Evolutionary conservation across 30 jellyfish, hydroid and myxozoan species (phyloP).

Genomic region (Chrysaora quinquecirrha): DNA sequence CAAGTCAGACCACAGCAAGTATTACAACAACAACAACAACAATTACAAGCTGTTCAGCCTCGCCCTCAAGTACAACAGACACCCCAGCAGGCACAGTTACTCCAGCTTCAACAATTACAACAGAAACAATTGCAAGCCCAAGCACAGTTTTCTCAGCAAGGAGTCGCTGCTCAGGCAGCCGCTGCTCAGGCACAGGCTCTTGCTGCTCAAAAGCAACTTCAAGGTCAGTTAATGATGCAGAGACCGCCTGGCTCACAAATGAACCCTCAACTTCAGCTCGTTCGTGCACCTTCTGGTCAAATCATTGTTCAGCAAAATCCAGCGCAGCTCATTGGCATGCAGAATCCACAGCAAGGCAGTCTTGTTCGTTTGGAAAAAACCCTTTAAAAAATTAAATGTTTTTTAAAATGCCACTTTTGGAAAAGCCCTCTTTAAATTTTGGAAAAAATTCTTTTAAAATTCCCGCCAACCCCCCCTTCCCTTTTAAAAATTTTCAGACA

Average conservation of each 20-base stretch:
- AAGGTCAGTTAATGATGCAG: background rate
- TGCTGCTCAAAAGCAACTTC: background rate
- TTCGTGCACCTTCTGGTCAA: slow-evolving; percentile 6
- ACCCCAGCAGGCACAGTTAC: background rate
- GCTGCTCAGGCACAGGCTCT: background rate
- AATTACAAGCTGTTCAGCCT: background rate
- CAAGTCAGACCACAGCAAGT: slow-evolving; percentile 9
- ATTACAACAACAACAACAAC: slow-evolving; percentile 8
- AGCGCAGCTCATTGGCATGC: background rate
- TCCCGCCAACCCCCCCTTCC: too few relatives aligned
- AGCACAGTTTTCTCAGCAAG: background rate
- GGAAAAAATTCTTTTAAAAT: too few relatives aligned
- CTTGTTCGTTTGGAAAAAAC: too few relatives aligned
- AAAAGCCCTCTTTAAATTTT: too few relatives aligned
- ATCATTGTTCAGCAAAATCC: background rate
- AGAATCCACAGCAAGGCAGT: background rate
- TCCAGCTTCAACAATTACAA: background rate
- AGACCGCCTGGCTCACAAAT: background rate
- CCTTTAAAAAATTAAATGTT: too few relatives aligned
- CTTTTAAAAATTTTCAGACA: too few relatives aligned
- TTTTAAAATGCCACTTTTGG: too few relatives aligned
- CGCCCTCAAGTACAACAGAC: background rate
- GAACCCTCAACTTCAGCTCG: background rate
- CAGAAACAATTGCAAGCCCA: slow-evolving; percentile 10
- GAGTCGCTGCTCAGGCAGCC: too few relatives aligned